These are phyloP conservation scores for Apamea epomidion DNA, from an alignment of 2,888 invertebrate species.

Conservation along the genomic window DNA sequence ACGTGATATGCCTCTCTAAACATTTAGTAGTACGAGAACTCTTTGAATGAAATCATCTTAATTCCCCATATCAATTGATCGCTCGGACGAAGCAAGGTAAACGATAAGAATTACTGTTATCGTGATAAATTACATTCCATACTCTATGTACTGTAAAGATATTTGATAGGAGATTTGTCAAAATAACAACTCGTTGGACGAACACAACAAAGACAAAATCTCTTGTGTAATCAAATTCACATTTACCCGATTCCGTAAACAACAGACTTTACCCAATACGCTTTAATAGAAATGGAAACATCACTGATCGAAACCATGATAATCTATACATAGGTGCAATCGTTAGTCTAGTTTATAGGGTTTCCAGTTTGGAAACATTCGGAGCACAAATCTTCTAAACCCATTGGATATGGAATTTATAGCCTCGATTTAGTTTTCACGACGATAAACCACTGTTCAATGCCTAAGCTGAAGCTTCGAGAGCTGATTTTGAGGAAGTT, in stretches of 20 bases:
- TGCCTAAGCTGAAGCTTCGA: conserved; percentile 51
- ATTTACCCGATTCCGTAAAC: conserved; percentile 1
- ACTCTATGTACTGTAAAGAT: conserved; percentile 57
- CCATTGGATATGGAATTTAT: conserved; percentile 80
- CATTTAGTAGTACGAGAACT: conserved; percentile 50
- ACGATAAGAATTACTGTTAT: conserved; percentile 71
- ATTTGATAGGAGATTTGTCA: conserved; percentile 66
- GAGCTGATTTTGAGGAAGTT: conserved; percentile 17
- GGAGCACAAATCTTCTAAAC: conserved; percentile 80
- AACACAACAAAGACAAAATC: conserved; percentile 59
- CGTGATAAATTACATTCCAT: conserved; percentile 72
- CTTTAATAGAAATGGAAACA: conserved; percentile 27
- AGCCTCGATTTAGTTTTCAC: conserved; percentile 75
- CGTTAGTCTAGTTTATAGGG: conserved; percentile 64
- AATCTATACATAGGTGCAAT: conserved; percentile 57
- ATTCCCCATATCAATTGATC: conserved; percentile 58
- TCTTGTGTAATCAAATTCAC: conserved; percentile 14
- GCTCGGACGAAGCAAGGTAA: conserved; percentile 62
- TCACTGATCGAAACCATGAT: conserved; percentile 37
- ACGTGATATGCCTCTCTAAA: conserved; percentile 58
- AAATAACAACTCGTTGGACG: conserved; percentile 62
- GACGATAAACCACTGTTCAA: conserved; percentile 67
- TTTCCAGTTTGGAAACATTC: conserved; percentile 73
- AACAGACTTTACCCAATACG: conserved; percentile 12
- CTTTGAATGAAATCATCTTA: conserved; percentile 66